Conservation (phyloP, 2,113 vertebrate species). For the Callithrix jacchus region DNA sequence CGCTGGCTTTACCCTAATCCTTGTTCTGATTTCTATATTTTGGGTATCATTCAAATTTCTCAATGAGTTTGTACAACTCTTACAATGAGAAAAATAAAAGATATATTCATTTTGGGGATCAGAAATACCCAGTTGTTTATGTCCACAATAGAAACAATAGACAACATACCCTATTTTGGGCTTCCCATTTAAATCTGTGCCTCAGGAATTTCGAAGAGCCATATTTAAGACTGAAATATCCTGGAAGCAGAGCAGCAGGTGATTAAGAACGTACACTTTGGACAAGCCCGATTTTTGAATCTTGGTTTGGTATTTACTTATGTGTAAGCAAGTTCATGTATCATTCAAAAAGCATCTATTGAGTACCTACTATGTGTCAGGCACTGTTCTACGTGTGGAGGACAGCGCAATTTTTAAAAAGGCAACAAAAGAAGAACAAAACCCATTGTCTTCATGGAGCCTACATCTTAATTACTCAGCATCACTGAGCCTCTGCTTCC, state of each 20-base stretch:
- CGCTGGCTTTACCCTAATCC: not conserved
- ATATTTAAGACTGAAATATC: not conserved
- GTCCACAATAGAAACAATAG: not conserved
- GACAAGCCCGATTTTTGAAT: not conserved
- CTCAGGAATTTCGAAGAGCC: not conserved
- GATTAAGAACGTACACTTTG: not conserved
- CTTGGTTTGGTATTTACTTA: not conserved
- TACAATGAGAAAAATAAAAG: not conserved
- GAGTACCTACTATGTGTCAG: not conserved
- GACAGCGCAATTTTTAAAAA: not conserved
- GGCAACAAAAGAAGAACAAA: not conserved
- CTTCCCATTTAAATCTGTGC: not conserved
- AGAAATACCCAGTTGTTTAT: not conserved
- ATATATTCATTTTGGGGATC: not conserved
- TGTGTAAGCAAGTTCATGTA: not conserved
- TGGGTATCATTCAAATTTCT: not conserved
- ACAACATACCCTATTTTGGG: not conserved
- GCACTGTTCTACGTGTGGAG: not conserved
- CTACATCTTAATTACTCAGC: not conserved
- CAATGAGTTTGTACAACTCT: not conserved
- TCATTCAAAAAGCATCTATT: not conserved
- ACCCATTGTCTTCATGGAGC: not conserved
- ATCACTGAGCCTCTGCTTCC: not conserved
- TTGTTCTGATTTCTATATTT: not conserved
- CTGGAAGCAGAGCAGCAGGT: not conserved